Conservation (phyloP, 2,113 vertebrate species). For the Picathartes gymnocephalus region DNA sequence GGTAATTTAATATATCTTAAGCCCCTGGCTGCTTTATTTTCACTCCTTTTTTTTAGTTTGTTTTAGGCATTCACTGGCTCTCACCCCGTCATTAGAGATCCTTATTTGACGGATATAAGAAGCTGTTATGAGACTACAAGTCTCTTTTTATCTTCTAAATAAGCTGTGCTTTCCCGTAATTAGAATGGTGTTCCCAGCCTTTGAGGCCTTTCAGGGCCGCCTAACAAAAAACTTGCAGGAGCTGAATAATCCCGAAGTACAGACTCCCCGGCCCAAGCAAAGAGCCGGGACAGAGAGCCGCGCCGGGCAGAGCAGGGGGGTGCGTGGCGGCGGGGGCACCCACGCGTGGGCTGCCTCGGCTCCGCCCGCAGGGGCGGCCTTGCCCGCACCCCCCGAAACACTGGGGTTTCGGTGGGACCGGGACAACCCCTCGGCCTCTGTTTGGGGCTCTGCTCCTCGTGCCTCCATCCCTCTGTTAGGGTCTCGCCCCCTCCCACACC, state of each 20-base stretch:
- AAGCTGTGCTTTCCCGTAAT: constrained; percentile 81
- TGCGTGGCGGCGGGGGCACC: not conserved
- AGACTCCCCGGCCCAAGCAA: constrained; percentile 60
- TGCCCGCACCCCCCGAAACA: not conserved
- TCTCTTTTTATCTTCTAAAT: constrained; percentile 82
- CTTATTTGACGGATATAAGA: constrained; percentile 82
- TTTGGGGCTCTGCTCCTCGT: not conserved
- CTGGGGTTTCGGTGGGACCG: not conserved
- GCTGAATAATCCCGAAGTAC: constrained; percentile 69
- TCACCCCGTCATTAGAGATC: constrained; percentile 83
- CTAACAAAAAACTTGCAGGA: constrained; percentile 72
- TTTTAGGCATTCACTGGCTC: constrained; percentile 89
- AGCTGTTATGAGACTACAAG: constrained; percentile 80
- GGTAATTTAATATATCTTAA: constrained; percentile 99
- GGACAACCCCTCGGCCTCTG: no score
- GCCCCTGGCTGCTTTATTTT: constrained; percentile 87
- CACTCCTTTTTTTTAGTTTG: constrained; percentile 88
- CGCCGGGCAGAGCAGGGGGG: not conserved
- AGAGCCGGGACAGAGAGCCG: constrained; percentile 57
- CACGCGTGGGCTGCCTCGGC: not conserved
- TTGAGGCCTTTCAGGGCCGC: constrained; percentile 78
- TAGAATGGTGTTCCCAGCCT: constrained; percentile 81
- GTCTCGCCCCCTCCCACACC: not conserved
- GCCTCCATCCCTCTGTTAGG: not conserved
- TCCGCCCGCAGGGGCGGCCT: not conserved